Base-by-base conservation (phyloP, 2,888 invertebrate species). In the Tromatobia lineatoria region DNA sequence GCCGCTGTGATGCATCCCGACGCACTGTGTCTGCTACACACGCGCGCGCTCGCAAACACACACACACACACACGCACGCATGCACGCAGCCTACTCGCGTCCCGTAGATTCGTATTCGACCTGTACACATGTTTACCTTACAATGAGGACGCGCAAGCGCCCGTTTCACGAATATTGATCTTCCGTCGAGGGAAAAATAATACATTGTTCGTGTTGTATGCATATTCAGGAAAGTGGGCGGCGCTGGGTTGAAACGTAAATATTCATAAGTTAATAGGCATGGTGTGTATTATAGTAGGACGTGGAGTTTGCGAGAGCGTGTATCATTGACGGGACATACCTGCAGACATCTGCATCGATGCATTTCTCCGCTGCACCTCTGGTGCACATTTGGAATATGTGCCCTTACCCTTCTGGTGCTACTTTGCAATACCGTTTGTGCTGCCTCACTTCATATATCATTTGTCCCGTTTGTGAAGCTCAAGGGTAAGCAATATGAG, bases 251-350 rank as follows among this genome's bases (percentile, higher is more conserved):
- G 34, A 52, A 75, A 78, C 83, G 91, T 93, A 92, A 92, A 93
- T 93, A 93, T 93, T 93, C 93, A 93, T 93, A 92, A 92, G 92
- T 91, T 88, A 79, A 83, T 71, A 70, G 64, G 64, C 66, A 29
- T 81, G 85, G 86, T 87, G 88, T 87, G 86, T 86, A 82, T 75
- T 75, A 75, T 52, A 52, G 75, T 15, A n/a, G 38, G 61, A 42
- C 42, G 38, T n/a, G 20, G 61, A 34, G 15, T n/a, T 13, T 23
- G 52, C 29, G 34, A 8, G 61, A 45, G 59, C 77, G 73, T 67
- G 75, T 80, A 76, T 83, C 59, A 77, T 80, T 69, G 77, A 73
- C 69, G 34, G 38, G 59, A 80, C 71, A 67, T 47, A 59, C 71
- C n/a, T 25, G 42, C 52, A 57, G 57, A 54, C 67, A 52, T 38